Evolutionary conservation across 2,113 vertebrate genomes (phyloP).

Genomic region (Cavia porcellus): DNA sequence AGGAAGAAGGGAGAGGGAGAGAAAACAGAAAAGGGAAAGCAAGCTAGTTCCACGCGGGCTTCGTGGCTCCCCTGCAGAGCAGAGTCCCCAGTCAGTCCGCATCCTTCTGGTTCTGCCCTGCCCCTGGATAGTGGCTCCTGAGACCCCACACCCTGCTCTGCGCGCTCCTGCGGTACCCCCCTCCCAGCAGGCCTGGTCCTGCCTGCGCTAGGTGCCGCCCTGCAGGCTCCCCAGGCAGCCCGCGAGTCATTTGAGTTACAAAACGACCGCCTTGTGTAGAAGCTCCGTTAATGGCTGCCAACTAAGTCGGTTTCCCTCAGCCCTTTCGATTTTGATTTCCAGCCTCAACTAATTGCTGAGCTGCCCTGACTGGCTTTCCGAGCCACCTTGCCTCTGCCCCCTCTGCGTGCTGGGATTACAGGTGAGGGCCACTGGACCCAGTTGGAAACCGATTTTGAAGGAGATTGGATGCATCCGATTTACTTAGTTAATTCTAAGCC

Average conservation of each 20-base stretch:
- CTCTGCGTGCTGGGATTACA: not conserved
- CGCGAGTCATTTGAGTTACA: not conserved
- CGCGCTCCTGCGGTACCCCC: fast-evolving
- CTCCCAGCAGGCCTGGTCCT: not conserved
- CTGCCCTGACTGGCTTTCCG: not conserved
- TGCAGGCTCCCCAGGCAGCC: not conserved
- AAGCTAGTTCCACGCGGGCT: not conserved
- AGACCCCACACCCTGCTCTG: fast-evolving
- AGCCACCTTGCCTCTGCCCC: not conserved
- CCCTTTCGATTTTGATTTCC: not conserved
- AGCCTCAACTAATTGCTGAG: no score
- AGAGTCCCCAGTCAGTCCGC: not conserved
- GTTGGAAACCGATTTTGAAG: not conserved
- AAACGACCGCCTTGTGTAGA: not conserved
- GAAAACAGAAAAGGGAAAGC: not conserved
- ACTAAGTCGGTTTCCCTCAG: not conserved
- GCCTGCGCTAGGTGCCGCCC: not conserved
- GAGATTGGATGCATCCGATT: not conserved
- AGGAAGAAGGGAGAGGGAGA: not conserved
- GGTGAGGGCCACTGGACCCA: not conserved
- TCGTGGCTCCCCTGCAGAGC: not conserved
- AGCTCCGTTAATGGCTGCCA: not conserved
- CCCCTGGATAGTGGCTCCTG: not conserved
- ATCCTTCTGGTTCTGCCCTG: not conserved
- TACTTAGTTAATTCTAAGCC: not conserved